phyloP scores from a whole-genome alignment of 2,797 vertebrate genomes.

The Tympanoctomys barrerae region DNA sequence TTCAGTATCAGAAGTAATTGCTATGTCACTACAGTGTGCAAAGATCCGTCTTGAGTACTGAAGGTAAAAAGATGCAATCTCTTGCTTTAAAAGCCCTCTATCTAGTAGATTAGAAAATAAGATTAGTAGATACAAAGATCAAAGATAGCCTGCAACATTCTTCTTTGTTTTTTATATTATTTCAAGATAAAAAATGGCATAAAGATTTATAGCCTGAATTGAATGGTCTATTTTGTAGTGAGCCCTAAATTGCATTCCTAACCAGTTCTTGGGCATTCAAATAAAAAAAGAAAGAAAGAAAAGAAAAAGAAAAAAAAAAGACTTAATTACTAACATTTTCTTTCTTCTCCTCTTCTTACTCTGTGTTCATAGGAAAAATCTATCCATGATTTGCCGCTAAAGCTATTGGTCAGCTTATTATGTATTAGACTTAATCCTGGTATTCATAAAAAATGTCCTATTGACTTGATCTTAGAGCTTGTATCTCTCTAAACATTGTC shows the following conservation, averaged over 20 bases:
- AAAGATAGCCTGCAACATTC: neutral
- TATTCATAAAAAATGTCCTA: neutral
- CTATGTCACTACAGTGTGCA: neutral
- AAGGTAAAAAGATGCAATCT: neutral
- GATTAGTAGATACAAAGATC: neutral
- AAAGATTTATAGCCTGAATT: neutral
- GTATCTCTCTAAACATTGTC: neutral
- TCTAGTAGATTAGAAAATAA: slow-evolving; percentile 2
- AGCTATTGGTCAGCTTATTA: neutral
- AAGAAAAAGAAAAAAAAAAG: neutral
- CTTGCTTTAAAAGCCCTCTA: neutral
- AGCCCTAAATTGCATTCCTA: neutral
- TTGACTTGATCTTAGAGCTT: neutral
- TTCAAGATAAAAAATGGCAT: neutral
- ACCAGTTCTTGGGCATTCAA: neutral
- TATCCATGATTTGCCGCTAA: neutral
- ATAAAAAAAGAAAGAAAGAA: neutral
- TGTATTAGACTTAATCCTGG: neutral
- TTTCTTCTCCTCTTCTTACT: neutral
- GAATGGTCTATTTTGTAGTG: neutral
- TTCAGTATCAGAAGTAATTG: neutral
- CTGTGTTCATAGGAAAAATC: neutral
- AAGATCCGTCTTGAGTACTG: neutral
- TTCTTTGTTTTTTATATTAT: slow-evolving; percentile 5
- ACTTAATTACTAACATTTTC: neutral